Evolutionary conservation across 2,888 invertebrate species (phyloP), one percentile per base, ranked within the genome.

Genomic region (Drosophila neotestacea): DNA sequence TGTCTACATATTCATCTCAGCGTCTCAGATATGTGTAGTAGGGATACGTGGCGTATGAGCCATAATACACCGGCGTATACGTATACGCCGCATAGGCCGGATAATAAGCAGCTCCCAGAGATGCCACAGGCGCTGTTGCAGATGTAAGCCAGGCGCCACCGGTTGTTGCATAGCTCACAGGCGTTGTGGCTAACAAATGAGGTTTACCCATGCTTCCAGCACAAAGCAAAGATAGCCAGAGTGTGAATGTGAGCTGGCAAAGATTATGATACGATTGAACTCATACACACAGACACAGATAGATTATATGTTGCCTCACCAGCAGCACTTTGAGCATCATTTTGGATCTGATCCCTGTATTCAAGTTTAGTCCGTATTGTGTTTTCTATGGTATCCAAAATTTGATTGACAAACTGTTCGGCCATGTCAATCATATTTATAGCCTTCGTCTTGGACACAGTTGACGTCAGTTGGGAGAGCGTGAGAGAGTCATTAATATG

Each of bases 381-480:
- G 36, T 58, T 44, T 36, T 41, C 51, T 70, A 13, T 56, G 70
- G 52, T 74, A 77, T 79, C 70, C 70, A 80, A 76, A 79, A 73
- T 78, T 85, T 85, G 61, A 89, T 89, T 86, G 85, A 77, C 82
- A 69, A 74, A 73, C 68, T 62, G 66, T 42, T 42, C 68, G 54
- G 61, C 52, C 48, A 30, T 77, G 80, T 87, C 88, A 89, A 86
- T 86, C 89, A 89, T 87, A 85, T 89, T 89, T 86, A 86, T 86
- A 86, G 89, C 72, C 77, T 87, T 69, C 65, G 65, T 36, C n/a
- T 22, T 36, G 11, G 36, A 16, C 36, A 30, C 50, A 56, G 70
- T 69, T 74, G 72, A 74, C 79, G 80, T 68, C 64, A 79, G 59
- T 32, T 38, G 58, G 61, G 48, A 72, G 75, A 85, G 85, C 77